phyloP scores from a whole-genome alignment of 2,113 vertebrate genomes.

The Datnioides undecimradiatus region DNA sequence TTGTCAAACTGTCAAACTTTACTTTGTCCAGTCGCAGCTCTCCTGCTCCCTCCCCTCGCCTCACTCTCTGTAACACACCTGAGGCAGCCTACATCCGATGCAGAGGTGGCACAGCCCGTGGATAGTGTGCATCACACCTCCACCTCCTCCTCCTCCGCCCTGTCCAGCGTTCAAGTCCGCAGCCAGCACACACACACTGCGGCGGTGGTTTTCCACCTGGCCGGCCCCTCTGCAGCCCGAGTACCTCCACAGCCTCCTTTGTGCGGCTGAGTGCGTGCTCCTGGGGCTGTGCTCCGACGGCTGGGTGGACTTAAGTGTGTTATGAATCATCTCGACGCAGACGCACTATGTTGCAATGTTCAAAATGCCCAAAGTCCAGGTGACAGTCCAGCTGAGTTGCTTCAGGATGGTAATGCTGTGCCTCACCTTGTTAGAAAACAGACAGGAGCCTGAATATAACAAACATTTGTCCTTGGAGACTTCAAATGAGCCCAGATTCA shows the following conservation, averaged over 20 bases:
- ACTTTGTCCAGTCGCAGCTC: neutral
- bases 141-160: constrained; percentile 45
- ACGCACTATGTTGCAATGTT: neutral
- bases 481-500: constrained; percentile 16
- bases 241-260: constrained; percentile 78
- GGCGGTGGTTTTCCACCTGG: constrained; percentile 72
- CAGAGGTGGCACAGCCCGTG: constrained; percentile 92
- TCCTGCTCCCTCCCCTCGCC: neutral
- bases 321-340: constrained; percentile 75
- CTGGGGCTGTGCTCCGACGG: constrained; percentile 66
- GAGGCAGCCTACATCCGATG: constrained; percentile 89
- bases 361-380: constrained; percentile 5
- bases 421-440: constrained; percentile 21
- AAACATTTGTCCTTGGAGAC: constrained; percentile 33
- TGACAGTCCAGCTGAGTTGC: constrained; percentile 26
- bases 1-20: neutral
- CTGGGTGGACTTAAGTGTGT: constrained; percentile 74
- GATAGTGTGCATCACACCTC: constrained; percentile 89
- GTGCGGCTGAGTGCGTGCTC: constrained; percentile 69
- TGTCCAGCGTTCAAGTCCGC: constrained; percentile 72
- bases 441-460: constrained; percentile 6
- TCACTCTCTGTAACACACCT: constrained; percentile 79
- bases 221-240: constrained; percentile 65
- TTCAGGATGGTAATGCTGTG: neutral
- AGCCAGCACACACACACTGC: constrained; percentile 78